A percentile compares a stretch with the other conserved stretches of the same genome.
Conservation (phyloP, 2,797 vertebrate species). For the Paratrypauchen microcephalus region DNA sequence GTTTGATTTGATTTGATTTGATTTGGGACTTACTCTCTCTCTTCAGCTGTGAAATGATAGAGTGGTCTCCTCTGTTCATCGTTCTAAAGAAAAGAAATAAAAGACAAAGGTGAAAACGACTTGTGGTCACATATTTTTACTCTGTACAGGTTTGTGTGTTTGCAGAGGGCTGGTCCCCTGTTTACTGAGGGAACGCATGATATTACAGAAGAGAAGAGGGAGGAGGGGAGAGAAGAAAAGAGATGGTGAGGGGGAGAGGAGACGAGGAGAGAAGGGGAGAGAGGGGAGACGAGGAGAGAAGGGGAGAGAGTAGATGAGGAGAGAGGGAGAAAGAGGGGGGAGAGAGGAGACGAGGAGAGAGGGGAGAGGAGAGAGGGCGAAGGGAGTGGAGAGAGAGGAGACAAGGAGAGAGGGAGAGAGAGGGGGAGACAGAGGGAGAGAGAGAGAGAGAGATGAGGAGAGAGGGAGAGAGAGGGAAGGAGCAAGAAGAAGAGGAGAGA, state of each 20-base stretch:
- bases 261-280: background rate
- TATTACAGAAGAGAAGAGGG: background rate
- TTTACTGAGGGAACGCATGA: constrained; percentile 33
- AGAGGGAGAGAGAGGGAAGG: too few relatives aligned
- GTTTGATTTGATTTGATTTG: too few relatives aligned
- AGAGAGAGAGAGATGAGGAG: too few relatives aligned
- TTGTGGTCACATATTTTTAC: background rate
- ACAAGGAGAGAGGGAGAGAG: too few relatives aligned
- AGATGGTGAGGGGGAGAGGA: background rate
- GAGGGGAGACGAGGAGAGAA: accelerated
- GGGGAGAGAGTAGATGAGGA: too few relatives aligned
- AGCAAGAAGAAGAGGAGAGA: too few relatives aligned
- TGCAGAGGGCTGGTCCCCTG: constrained; percentile 9
- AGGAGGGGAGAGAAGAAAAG: background rate
- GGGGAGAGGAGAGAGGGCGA: too few relatives aligned
- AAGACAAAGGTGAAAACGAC: background rate
- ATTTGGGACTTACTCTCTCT: constrained; percentile 85
- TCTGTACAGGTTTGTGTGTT: constrained; percentile 14
- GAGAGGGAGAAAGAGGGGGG: too few relatives aligned
- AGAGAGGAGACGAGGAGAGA: too few relatives aligned
- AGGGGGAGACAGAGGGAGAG: too few relatives aligned
- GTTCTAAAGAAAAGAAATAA: constrained; percentile 75
- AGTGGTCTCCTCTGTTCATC: constrained; percentile 91
- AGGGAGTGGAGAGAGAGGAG: too few relatives aligned
- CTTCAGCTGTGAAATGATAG: constrained; percentile 92